Percentiles rank a stretch among this genome's conserved stretches.
These are phyloP conservation scores for Tenthredo scrophulariae DNA, from an alignment of 2,888 invertebrate genomes.

Conservation along the genomic window DNA sequence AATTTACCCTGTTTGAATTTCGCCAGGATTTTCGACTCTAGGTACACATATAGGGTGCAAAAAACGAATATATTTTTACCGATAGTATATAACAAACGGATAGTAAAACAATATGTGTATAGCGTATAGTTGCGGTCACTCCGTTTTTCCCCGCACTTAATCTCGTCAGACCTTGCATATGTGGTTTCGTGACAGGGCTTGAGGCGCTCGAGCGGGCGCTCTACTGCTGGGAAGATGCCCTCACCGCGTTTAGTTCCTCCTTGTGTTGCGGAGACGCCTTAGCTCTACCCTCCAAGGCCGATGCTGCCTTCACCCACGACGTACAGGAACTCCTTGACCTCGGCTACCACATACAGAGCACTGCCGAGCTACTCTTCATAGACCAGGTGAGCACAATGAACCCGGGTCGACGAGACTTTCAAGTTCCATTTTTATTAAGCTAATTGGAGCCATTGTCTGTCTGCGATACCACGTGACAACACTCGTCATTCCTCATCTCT, in stretches of 20 bases:
- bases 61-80: too few relatives aligned
- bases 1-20: too few relatives aligned
- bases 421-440: background rate
- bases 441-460: background rate
- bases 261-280: conserved; percentile 82
- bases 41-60: too few relatives aligned
- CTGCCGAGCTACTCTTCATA: conserved; percentile 92
- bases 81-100: too few relatives aligned
- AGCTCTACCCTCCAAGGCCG: conserved; percentile 89
- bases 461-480: background rate
- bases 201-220: conserved; percentile 95
- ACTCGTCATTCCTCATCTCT: background rate
- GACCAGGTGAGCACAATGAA: conserved; percentile 80
- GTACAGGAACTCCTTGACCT: conserved; percentile 87
- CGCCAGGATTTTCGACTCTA: too few relatives aligned
- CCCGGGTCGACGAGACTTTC: conserved; percentile 4
- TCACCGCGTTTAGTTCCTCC: conserved; percentile 86
- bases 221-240: conserved; percentile 96
- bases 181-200: conserved; percentile 83
- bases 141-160: background rate
- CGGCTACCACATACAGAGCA: conserved; percentile 91
- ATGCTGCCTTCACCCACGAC: conserved; percentile 88
- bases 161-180: background rate
- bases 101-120: background rate
- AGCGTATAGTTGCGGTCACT: background rate